Evolutionary conservation across 2,888 invertebrate species (phyloP).

Genomic region (Sesamia inferens): DNA sequence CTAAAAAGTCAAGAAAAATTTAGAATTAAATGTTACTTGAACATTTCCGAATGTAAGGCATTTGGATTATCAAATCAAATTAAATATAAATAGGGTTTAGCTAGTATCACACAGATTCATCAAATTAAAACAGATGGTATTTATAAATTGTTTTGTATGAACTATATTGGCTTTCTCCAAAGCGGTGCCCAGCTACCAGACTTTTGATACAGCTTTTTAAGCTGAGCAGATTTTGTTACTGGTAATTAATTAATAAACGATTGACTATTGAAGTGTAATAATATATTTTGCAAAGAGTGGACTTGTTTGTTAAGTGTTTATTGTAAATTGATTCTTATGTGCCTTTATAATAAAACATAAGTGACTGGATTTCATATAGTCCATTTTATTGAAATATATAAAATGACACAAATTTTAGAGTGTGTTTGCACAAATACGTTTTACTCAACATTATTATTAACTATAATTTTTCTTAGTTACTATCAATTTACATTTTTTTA

Average conservation of each 20-base stretch:
- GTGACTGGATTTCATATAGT: slow-evolving; percentile 87
- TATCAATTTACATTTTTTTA: slow-evolving; percentile 80
- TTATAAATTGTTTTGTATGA: slow-evolving; percentile 57
- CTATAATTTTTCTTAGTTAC: slow-evolving; percentile 79
- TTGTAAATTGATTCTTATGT: slow-evolving; percentile 88
- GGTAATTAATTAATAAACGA: slow-evolving; percentile 42
- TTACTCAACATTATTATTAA: slow-evolving; percentile 81
- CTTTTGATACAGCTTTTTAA: slow-evolving; percentile 62
- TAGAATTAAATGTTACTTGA: slow-evolving; percentile 46
- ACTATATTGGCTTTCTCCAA: slow-evolving; percentile 63
- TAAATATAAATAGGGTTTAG: slow-evolving; percentile 51
- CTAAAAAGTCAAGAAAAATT: slow-evolving; percentile 52
- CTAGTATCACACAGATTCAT: slow-evolving; percentile 59
- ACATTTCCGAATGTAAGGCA: slow-evolving; percentile 42
- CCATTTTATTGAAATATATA: slow-evolving; percentile 78
- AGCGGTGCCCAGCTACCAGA: slow-evolving; percentile 53
- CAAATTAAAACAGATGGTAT: slow-evolving; percentile 43
- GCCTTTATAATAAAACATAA: slow-evolving; percentile 84
- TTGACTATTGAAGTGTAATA: slow-evolving; percentile 61
- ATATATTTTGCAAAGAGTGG: slow-evolving; percentile 77
- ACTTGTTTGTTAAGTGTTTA: slow-evolving; percentile 77
- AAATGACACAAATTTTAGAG: slow-evolving; percentile 81
- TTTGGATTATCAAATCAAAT: slow-evolving; percentile 53
- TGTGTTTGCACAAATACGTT: slow-evolving; percentile 87
- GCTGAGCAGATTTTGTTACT: slow-evolving; percentile 60